These are phyloP conservation scores for Ptychochromis oligacanthus DNA, from an alignment of 2,113 vertebrate genomes.

Conservation along the genomic window DNA sequence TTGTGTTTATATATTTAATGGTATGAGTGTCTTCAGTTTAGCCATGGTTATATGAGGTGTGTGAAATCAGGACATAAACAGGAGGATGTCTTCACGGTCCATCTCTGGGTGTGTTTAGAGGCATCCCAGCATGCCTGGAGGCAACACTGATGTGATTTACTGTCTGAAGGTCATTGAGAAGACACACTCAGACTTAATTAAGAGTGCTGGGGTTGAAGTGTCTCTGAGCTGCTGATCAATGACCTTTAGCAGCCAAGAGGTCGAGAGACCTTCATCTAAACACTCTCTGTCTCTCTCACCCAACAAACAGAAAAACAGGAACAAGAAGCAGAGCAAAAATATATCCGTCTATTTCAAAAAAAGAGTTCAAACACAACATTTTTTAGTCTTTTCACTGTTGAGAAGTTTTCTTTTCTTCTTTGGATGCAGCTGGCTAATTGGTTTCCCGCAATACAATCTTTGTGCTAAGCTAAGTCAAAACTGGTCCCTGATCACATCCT, in stretches of 20 bases:
- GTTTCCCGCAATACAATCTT: neutral
- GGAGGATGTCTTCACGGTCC: neutral
- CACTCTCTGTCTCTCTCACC: neutral
- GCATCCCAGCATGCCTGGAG: conserved; percentile 8
- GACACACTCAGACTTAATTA: conserved; percentile 29
- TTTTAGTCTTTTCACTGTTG: fast-evolving
- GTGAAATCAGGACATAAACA: no score
- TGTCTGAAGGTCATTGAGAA: conserved; percentile 21
- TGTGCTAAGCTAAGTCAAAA: neutral
- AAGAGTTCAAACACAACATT: fast-evolving
- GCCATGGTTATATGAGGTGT: neutral
- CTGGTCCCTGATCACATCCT: no score
- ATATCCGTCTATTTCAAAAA: neutral
- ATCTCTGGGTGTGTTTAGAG: neutral
- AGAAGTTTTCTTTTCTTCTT: neutral
- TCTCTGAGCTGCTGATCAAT: conserved; percentile 21
- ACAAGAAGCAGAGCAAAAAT: neutral
- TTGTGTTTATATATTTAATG: neutral
- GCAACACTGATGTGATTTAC: conserved; percentile 9
- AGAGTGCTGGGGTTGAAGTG: neutral
- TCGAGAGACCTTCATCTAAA: conserved; percentile 11
- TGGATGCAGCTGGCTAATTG: no score
- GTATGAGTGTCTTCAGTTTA: neutral
- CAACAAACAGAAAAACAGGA: neutral
- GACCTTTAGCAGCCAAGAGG: conserved; percentile 31